Percentiles rank a stretch among this genome's conserved stretches.
These are phyloP conservation scores for Halesus radiatus DNA, from an alignment of 1,140 invertebrate genomes.

Conservation along the genomic window DNA sequence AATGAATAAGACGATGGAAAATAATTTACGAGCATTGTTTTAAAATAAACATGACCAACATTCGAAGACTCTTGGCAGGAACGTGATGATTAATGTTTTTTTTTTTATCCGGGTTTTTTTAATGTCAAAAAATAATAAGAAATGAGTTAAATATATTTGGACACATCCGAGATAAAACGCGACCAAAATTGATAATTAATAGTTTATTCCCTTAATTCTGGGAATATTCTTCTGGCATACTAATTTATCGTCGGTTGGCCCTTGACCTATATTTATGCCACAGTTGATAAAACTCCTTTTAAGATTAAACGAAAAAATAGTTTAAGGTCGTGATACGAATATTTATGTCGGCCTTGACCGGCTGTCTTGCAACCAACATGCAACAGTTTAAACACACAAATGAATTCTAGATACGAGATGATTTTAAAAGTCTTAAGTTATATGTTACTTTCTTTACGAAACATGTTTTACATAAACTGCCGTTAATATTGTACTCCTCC, in stretches of 20 bases:
- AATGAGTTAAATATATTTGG: background rate
- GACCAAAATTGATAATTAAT: background rate
- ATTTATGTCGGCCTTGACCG: conserved; percentile 17
- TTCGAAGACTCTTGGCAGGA: background rate
- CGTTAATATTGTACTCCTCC: no score
- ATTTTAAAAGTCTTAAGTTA: no score
- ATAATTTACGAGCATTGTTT: no score
- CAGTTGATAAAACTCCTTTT: conserved; percentile 14
- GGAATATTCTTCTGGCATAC: conserved; percentile 1
- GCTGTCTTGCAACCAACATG: background rate
- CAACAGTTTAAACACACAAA: conserved; percentile 4
- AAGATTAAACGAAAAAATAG: conserved; percentile 22
- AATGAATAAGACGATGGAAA: no score
- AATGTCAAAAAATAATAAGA: background rate
- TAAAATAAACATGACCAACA: no score
- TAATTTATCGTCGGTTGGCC: conserved; percentile 1
- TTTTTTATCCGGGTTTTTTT: background rate
- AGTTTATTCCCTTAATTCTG: background rate
- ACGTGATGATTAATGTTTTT: background rate
- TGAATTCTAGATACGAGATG: no score
- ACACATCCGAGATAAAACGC: background rate
- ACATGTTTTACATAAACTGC: no score
- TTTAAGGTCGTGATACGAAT: conserved; percentile 18
- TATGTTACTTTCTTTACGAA: no score
- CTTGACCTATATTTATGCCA: conserved; percentile 25